phyloP scores from a whole-genome alignment of 1,140 invertebrate species.

The Drosophila lowei region DNA sequence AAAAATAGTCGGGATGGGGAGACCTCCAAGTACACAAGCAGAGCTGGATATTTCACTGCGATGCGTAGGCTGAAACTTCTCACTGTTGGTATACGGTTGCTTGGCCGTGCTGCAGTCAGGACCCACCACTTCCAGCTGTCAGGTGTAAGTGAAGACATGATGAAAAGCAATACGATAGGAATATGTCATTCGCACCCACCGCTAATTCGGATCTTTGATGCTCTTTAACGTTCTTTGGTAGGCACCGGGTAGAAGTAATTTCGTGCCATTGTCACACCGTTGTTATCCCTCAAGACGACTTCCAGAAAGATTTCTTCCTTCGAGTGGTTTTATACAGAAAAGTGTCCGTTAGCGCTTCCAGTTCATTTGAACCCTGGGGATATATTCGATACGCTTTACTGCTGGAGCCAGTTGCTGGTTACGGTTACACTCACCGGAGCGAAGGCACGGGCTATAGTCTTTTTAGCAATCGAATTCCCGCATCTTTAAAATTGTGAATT shows the following conservation, averaged over 20 bases:
- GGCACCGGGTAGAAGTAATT: slow-evolving; percentile 63
- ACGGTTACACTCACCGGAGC: slow-evolving; percentile 40
- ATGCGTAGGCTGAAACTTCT: slow-evolving; percentile 70
- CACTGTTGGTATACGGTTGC: slow-evolving; percentile 72
- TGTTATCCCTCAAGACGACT: slow-evolving; percentile 41
- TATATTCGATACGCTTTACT: no score
- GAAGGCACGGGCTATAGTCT: slow-evolving; percentile 38
- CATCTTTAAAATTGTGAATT: no score
- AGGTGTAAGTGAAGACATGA: background rate
- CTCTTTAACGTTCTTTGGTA: slow-evolving; percentile 59
- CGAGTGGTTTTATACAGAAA: slow-evolving; percentile 31
- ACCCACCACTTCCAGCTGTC: slow-evolving; percentile 46
- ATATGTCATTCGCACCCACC: slow-evolving; percentile 6
- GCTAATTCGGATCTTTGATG: slow-evolving; percentile 50
- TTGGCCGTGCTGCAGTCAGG: slow-evolving; percentile 35
- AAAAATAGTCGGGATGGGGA: slow-evolving; percentile 40
- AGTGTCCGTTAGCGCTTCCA: slow-evolving; percentile 41
- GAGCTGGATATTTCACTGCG: slow-evolving; percentile 54
- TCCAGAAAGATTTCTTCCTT: slow-evolving; percentile 59
- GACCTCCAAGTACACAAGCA: slow-evolving; percentile 80
- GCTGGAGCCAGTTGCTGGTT: no score
- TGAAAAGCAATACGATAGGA: background rate
- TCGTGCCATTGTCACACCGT: slow-evolving; percentile 25
- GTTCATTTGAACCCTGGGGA: slow-evolving; percentile 25
- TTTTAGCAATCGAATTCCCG: slow-evolving; percentile 57